A percentile compares a stretch with the other conserved stretches of the same genome.
Conservation (phyloP, 2,888 invertebrate genomes). For the Chrysotoxum bicinctum region DNA sequence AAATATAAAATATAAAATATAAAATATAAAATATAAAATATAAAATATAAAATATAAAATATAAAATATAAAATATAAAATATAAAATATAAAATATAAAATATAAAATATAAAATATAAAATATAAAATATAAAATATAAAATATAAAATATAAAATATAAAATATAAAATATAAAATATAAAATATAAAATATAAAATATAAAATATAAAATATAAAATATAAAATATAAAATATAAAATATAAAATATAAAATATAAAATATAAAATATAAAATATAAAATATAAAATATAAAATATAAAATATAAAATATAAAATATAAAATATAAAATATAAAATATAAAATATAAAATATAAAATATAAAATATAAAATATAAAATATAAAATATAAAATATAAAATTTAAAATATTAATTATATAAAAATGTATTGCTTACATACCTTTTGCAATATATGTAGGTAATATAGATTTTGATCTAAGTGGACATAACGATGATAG, state of each 20-base stretch:
- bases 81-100: not conserved
- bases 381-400: not conserved
- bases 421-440: too few relatives aligned
- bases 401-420: too few relatives aligned
- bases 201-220: not conserved
- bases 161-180: not conserved
- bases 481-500: too few relatives aligned
- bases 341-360: not conserved
- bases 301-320: not conserved
- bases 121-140: not conserved
- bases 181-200: not conserved
- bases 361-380: not conserved
- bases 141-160: not conserved
- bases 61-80: too few relatives aligned
- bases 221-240: not conserved
- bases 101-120: not conserved
- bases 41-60: too few relatives aligned
- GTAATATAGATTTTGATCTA: too few relatives aligned
- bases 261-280: not conserved
- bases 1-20: too few relatives aligned
- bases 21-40: too few relatives aligned
- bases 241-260: not conserved
- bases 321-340: not conserved
- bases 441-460: too few relatives aligned
- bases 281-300: not conserved